A percentile compares a stretch with the other conserved stretches of the same genome.
These are phyloP conservation scores for Tringa solitaria DNA, from an alignment of 2,113 vertebrate species.

Conservation along the genomic window DNA sequence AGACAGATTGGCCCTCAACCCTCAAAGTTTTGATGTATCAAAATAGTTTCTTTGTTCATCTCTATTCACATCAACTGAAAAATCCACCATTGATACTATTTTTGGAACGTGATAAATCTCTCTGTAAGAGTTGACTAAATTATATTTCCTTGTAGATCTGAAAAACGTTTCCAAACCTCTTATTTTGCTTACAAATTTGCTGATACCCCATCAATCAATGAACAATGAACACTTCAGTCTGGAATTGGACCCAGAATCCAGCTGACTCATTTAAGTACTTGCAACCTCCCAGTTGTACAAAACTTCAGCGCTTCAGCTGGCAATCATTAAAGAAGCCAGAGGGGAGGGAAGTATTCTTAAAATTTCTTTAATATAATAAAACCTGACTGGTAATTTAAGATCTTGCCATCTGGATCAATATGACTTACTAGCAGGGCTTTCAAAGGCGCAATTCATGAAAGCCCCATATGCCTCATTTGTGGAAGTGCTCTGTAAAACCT, in stretches of 20 bases:
- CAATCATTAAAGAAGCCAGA: background rate
- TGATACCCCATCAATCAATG: background rate
- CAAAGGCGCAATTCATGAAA: constrained; percentile 45
- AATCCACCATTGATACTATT: background rate
- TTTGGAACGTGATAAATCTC: background rate
- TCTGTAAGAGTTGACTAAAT: background rate
- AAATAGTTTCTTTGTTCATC: background rate
- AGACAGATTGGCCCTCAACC: background rate
- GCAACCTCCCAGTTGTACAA: constrained; percentile 5
- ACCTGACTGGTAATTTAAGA: constrained; percentile 57
- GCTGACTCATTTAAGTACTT: constrained; percentile 1
- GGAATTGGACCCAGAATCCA: background rate
- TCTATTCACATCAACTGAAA: background rate
- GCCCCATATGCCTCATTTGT: background rate
- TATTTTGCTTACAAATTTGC: background rate
- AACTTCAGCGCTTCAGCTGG: constrained; percentile 43
- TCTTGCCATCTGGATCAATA: constrained; percentile 57
- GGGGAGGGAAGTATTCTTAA: background rate
- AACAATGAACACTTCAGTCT: background rate
- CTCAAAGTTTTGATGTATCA: background rate
- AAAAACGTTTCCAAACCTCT: background rate
- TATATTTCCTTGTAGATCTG: background rate
- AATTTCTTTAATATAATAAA: constrained; percentile 62
- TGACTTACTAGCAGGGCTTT: constrained; percentile 8
- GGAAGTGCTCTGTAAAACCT: background rate